Percentiles rank a stretch among this genome's conserved stretches.
Conservation (phyloP, 2,797 vertebrate genomes). For the Chloroceryle amazona region DNA sequence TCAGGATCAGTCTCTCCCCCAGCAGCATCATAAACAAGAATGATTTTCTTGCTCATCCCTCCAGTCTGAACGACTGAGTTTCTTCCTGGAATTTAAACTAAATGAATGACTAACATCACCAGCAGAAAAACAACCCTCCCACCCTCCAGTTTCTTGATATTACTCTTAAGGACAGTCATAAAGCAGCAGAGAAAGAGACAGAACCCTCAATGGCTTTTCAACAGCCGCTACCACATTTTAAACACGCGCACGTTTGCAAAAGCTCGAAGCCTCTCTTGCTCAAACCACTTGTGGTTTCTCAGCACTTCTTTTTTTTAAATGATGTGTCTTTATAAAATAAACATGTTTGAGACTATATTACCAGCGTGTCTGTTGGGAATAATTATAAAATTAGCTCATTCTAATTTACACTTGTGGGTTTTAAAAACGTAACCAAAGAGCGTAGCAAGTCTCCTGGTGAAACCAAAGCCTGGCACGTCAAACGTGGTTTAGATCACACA, state of each 20-base stretch:
- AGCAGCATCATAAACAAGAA: background rate
- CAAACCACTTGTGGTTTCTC: constrained; percentile 72
- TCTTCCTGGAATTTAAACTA: constrained; percentile 1
- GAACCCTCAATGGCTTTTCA: constrained; percentile 35
- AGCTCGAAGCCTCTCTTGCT: constrained; percentile 33
- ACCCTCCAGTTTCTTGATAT: background rate
- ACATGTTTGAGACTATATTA: constrained; percentile 54
- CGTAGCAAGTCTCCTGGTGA: constrained; percentile 41
- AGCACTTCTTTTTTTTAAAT: constrained; percentile 56
- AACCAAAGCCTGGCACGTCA: constrained; percentile 56
- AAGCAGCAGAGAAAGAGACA: background rate
- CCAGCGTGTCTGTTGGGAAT: constrained; percentile 51
- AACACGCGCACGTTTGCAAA: background rate
- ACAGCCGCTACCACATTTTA: constrained; percentile 53
- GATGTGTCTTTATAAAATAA: constrained; percentile 73
- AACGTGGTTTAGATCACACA: constrained; percentile 58
- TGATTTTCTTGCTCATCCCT: background rate
- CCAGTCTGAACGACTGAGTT: background rate
- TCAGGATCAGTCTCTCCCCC: background rate
- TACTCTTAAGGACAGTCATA: background rate
- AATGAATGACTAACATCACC: background rate
- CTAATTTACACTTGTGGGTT: constrained; percentile 56
- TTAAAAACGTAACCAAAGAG: constrained; percentile 52
- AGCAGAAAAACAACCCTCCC: background rate
- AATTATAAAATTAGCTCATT: constrained; percentile 67